Evolutionary conservation across 1,140 invertebrate species (phyloP).

Genomic region (Leptinotarsa defecta): DNA sequence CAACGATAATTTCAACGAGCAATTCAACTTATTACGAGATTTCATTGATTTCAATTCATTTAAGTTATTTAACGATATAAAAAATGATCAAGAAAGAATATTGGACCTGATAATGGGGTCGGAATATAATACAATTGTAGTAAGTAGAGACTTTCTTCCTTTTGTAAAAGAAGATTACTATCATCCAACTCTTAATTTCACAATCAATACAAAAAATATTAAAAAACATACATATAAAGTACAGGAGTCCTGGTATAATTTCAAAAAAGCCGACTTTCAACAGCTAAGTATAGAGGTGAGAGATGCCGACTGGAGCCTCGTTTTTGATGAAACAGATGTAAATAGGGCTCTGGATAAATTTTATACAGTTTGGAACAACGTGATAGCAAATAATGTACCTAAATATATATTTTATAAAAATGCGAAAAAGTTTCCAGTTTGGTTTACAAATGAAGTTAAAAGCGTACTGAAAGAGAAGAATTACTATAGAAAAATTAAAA

Average conservation of each 20-base stretch:
- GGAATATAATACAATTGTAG: background rate
- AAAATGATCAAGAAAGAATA: background rate
- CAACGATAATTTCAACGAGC: background rate
- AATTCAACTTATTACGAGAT: background rate
- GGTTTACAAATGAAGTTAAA: too few relatives aligned
- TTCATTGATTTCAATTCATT: constrained; percentile 1
- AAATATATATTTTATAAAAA: background rate
- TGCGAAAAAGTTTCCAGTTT: too few relatives aligned
- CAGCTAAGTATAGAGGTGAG: background rate
- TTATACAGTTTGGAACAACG: constrained; percentile 2
- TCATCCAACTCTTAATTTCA: constrained; percentile 8
- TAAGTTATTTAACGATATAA: background rate
- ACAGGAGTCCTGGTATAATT: background rate
- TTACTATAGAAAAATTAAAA: too few relatives aligned
- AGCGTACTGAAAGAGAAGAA: too few relatives aligned
- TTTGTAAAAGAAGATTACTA: background rate
- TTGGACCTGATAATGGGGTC: background rate
- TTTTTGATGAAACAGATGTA: background rate
- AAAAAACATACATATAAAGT: background rate
- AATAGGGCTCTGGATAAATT: background rate
- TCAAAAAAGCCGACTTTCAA: background rate
- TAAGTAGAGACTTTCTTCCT: constrained; percentile 3
- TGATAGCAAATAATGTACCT: background rate
- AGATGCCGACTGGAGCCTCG: background rate
- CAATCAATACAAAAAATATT: constrained; percentile 10